A percentile compares a stretch with the other conserved stretches of the same genome.
Evolutionary conservation across 2,888 invertebrate genomes (phyloP).

Genomic region (Megaustenia siamemsis): DNA sequence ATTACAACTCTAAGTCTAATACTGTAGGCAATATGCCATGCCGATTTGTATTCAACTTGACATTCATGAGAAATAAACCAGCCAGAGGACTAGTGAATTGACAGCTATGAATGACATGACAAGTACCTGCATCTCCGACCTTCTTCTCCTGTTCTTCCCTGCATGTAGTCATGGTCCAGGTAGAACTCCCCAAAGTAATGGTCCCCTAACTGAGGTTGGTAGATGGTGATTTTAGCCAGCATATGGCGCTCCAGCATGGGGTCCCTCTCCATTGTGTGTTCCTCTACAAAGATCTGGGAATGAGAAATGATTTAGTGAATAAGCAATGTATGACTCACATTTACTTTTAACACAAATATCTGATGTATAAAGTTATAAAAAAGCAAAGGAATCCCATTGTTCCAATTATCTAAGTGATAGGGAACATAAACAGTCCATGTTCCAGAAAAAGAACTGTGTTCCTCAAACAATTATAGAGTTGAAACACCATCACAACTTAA

Average conservation of each 20-base stretch:
- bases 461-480: no score
- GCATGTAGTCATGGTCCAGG: conserved; percentile 89
- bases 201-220: conserved; percentile 91
- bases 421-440: no score
- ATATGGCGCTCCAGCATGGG: conserved; percentile 86
- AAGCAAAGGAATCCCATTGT: background rate
- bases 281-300: conserved; percentile 70
- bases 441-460: no score
- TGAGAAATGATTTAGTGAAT: background rate
- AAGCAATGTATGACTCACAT: background rate
- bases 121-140: conserved; percentile 55
- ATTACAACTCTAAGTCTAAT: no score
- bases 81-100: no score
- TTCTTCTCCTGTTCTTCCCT: conserved; percentile 86
- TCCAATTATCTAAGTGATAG: background rate
- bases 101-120: no score
- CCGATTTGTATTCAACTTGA: no score
- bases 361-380: background rate
- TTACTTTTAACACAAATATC: no score
- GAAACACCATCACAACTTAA: no score
- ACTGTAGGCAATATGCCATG: no score
- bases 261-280: conserved; percentile 89
- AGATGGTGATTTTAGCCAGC: conserved; percentile 91
- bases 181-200: conserved; percentile 94
- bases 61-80: no score